Conservation (phyloP, 2,888 invertebrate species). For the Melinopterus prodromus region DNA sequence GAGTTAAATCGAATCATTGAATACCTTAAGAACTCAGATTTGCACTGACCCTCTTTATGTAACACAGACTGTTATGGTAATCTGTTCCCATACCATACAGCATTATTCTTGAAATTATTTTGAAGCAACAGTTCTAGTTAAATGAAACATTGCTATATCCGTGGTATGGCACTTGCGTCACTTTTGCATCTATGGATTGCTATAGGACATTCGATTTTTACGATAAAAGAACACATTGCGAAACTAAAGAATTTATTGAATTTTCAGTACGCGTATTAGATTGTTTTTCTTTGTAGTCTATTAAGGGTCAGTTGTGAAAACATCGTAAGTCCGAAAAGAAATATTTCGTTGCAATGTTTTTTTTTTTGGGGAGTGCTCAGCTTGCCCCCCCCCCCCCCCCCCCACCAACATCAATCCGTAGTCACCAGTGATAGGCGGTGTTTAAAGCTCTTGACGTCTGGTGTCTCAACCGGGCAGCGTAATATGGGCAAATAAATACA, state of each 20-base stretch:
- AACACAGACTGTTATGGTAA: background rate
- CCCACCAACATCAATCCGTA: no score
- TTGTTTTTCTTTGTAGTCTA: no score
- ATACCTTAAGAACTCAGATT: background rate
- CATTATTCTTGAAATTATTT: background rate
- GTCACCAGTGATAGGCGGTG: no score
- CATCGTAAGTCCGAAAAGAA: no score
- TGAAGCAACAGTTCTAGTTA: background rate
- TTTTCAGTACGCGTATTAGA: background rate
- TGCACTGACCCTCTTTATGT: background rate
- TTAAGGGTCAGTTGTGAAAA: no score
- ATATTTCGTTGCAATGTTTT: no score
- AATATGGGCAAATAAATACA: no score
- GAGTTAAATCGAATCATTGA: background rate
- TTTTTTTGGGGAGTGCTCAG: no score
- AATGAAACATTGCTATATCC: background rate
- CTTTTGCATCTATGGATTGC: background rate
- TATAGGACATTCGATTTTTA: background rate
- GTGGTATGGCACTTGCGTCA: background rate
- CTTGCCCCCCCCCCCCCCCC: no score
- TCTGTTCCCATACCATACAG: background rate
- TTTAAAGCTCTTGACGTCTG: no score
- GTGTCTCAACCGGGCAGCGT: no score
- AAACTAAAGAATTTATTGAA: background rate
- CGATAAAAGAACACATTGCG: background rate